Percentiles rank a stretch among this genome's conserved stretches.
phyloP scores from a whole-genome alignment of 1,140 invertebrate genomes.

The Pseudomyrmex dendroicus region DNA sequence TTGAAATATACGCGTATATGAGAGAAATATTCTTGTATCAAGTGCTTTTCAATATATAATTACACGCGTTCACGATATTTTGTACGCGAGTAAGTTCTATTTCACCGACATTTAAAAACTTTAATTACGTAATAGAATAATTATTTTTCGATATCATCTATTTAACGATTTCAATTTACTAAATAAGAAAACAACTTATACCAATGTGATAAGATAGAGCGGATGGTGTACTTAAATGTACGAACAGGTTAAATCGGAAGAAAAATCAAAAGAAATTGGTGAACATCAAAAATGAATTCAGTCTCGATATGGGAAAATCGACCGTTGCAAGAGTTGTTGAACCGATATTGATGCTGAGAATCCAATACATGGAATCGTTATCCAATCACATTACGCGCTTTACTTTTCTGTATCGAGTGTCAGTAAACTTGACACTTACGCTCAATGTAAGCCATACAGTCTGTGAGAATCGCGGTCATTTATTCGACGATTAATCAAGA shows the following conservation, averaged over 20 bases:
- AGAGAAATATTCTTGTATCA: not conserved
- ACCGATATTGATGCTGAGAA: slow-evolving; percentile 12
- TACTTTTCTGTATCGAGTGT: slow-evolving; percentile 24
- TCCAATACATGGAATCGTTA: slow-evolving; percentile 37
- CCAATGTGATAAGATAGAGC: not conserved
- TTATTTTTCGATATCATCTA: not conserved
- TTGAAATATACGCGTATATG: not conserved
- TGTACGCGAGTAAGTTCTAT: too few species aligned
- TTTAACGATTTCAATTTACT: not conserved
- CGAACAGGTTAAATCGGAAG: too few species aligned
- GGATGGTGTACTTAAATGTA: not conserved
- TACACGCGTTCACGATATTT: not conserved
- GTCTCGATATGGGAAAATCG: slow-evolving; percentile 1
- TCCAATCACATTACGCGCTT: slow-evolving; percentile 38
- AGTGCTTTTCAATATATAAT: not conserved
- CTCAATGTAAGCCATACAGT: not conserved
- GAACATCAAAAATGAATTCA: slow-evolving; percentile 18
- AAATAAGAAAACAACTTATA: not conserved
- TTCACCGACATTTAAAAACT: not conserved
- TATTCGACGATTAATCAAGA: slow-evolving; percentile 33
- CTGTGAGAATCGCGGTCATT: slow-evolving; percentile 18
- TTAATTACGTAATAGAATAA: not conserved
- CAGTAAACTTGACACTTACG: slow-evolving; percentile 35
- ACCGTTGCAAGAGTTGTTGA: slow-evolving; percentile 30
- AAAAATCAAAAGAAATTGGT: not conserved